These are phyloP conservation scores for Condylostylus longicornis DNA, from an alignment of 1,140 invertebrate genomes.

Conservation along the genomic window DNA sequence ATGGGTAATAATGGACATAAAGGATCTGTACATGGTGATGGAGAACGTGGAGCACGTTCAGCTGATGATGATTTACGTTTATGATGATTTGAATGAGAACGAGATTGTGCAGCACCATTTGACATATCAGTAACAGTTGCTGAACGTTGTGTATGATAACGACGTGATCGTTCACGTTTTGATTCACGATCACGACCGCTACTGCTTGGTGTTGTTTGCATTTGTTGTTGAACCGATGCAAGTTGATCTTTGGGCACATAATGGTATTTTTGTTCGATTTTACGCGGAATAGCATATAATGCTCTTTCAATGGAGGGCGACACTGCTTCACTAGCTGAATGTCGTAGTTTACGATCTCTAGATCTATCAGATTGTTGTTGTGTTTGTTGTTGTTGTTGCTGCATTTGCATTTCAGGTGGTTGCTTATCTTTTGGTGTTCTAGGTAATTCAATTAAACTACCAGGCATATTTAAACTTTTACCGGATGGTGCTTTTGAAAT, in stretches of 20 bases:
- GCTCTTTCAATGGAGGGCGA: slow-evolving; percentile 5
- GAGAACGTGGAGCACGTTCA: slow-evolving; percentile 25
- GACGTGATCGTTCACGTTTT: slow-evolving; percentile 25
- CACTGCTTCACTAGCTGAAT: slow-evolving; percentile 26
- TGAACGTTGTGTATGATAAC: slow-evolving; percentile 30
- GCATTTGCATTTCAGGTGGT: not conserved
- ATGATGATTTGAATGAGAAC: slow-evolving; percentile 1
- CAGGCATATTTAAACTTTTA: slow-evolving; percentile 2
- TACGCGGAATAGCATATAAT: slow-evolving; percentile 27
- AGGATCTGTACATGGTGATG: slow-evolving; percentile 27
- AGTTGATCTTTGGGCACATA: slow-evolving; percentile 23
- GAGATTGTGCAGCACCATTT: slow-evolving; percentile 7
- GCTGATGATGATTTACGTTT: slow-evolving; percentile 30
- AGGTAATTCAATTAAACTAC: slow-evolving; percentile 1
- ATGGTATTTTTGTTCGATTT: slow-evolving; percentile 28
- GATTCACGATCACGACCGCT: slow-evolving; percentile 8
- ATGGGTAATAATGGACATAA: slow-evolving; percentile 28
- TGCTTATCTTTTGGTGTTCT: not conserved
- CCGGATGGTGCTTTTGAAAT: slow-evolving; percentile 17
- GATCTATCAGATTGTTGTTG: slow-evolving; percentile 16
- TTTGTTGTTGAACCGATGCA: slow-evolving; percentile 4
- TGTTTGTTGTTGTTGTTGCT: slow-evolving; percentile 8
- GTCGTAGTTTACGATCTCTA: slow-evolving; percentile 17
- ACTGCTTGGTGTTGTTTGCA: slow-evolving; percentile 6
- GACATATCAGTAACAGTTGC: slow-evolving; percentile 31